Conservation (phyloP, 64 coral and sea anemone genomes). For the Actinia equina region DNA sequence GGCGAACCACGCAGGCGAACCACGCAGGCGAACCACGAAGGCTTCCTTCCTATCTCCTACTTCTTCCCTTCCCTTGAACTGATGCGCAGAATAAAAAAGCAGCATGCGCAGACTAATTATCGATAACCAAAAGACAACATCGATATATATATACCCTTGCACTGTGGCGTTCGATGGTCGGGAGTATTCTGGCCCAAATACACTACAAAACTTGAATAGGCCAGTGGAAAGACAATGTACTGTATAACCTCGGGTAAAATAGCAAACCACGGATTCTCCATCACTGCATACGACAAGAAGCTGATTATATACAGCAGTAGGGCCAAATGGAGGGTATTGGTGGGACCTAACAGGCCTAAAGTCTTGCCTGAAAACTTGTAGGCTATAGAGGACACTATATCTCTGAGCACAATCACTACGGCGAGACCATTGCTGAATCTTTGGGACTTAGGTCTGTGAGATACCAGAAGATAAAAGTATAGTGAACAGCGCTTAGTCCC, state of each 20-base stretch:
- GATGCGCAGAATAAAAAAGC: too few species aligned
- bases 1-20: too few species aligned
- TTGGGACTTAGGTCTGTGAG: conserved; percentile 28
- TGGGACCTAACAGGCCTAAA: neutral
- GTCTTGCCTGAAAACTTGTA: conserved; percentile 22
- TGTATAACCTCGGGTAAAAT: conserved; percentile 23
- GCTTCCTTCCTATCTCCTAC: too few species aligned
- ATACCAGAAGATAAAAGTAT: conserved; percentile 47
- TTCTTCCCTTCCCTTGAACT: too few species aligned
- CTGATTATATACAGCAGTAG: conserved; percentile 15
- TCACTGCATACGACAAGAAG: conserved; percentile 26
- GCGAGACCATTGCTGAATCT: conserved; percentile 19
- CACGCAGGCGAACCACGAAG: too few species aligned
- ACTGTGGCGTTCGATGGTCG: conserved; percentile 11
- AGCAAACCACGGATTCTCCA: conserved; percentile 35
- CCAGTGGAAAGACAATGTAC: conserved; percentile 20
- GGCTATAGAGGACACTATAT: conserved; percentile 14
- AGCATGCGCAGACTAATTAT: too few species aligned
- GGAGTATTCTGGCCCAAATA: conserved; percentile 7
- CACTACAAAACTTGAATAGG: conserved; percentile 26
- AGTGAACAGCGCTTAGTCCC: neutral
- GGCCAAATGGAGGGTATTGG: conserved; percentile 19
- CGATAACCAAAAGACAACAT: too few species aligned
- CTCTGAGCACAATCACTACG: conserved; percentile 29
- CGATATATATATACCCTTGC: neutral